These are phyloP conservation scores for Phylloscopus trochilus DNA, from an alignment of 2,113 vertebrate species.

Conservation along the genomic window DNA sequence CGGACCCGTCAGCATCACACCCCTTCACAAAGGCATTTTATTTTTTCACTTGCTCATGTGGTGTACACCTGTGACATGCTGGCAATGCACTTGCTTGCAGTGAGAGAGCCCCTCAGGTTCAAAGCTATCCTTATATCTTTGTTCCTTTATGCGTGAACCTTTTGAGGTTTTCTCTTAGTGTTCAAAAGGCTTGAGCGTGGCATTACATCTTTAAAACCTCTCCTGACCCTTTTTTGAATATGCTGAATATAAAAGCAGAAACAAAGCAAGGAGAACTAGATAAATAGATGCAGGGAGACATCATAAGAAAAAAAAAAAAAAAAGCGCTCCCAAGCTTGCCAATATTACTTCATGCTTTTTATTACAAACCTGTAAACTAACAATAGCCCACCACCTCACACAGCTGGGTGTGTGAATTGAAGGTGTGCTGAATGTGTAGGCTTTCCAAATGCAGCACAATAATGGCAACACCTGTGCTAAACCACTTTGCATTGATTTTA, in stretches of 20 bases:
- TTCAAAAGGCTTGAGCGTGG: conserved; percentile 28
- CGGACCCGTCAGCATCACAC: conserved; percentile 50
- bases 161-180: conserved; percentile 44
- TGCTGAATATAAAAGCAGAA: conserved; percentile 44
- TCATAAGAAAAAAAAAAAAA: not conserved
- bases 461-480: conserved; percentile 48
- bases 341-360: conserved; percentile 52
- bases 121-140: conserved; percentile 41
- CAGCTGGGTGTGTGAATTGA: conserved; percentile 28
- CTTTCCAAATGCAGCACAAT: conserved; percentile 33
- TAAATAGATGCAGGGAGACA: conserved; percentile 52
- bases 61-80: conserved; percentile 42
- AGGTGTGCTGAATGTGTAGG: conserved; percentile 45
- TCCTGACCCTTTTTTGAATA: conserved; percentile 62
- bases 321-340: conserved; percentile 23
- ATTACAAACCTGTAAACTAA: conserved; percentile 50
- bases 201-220: conserved; percentile 54
- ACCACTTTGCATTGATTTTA: conserved; percentile 15
- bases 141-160: conserved; percentile 28
- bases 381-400: conserved; percentile 17
- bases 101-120: conserved; percentile 30
- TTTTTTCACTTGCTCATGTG: conserved; percentile 39
- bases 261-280: conserved; percentile 12
- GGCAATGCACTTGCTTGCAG: conserved; percentile 1
- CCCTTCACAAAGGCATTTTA: conserved; percentile 5